phyloP scores from a whole-genome alignment of 2,113 vertebrate genomes.

The Hemibagrus wyckioides region DNA sequence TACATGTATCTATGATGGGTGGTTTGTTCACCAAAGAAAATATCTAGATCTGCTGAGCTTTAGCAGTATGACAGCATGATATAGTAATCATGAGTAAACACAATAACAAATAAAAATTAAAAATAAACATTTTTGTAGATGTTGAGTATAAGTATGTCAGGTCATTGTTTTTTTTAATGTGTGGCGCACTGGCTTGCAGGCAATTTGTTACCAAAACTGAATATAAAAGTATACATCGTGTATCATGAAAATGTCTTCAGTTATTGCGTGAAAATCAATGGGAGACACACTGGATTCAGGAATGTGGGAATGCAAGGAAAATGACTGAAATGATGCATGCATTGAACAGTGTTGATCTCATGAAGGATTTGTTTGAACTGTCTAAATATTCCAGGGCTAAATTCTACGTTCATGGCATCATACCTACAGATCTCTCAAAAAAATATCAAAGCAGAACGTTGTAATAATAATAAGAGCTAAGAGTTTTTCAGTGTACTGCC shows the following conservation, averaged over 20 bases:
- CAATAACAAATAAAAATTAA: no score
- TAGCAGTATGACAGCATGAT: background rate
- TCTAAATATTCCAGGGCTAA: slow-evolving; percentile 36
- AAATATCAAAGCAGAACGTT: no score
- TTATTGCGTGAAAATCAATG: background rate
- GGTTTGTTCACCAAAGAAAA: background rate
- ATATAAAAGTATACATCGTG: background rate
- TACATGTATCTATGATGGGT: background rate
- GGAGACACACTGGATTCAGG: no score
- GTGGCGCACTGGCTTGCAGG: background rate
- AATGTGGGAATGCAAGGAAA: background rate
- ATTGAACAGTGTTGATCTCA: background rate
- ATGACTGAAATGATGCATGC: slow-evolving; percentile 1
- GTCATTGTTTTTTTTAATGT: background rate
- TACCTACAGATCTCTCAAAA: background rate
- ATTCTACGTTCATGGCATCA: slow-evolving; percentile 3
- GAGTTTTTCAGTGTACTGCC: background rate
- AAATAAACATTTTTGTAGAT: background rate
- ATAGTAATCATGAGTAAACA: background rate
- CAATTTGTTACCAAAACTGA: background rate
- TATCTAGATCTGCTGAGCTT: background rate
- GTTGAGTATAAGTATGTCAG: background rate
- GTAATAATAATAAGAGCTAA: background rate
- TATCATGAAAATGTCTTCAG: background rate
- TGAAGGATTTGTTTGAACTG: background rate